Evolutionary conservation across 2,888 invertebrate genomes (phyloP).

Genomic region (Aplocera efformata): DNA sequence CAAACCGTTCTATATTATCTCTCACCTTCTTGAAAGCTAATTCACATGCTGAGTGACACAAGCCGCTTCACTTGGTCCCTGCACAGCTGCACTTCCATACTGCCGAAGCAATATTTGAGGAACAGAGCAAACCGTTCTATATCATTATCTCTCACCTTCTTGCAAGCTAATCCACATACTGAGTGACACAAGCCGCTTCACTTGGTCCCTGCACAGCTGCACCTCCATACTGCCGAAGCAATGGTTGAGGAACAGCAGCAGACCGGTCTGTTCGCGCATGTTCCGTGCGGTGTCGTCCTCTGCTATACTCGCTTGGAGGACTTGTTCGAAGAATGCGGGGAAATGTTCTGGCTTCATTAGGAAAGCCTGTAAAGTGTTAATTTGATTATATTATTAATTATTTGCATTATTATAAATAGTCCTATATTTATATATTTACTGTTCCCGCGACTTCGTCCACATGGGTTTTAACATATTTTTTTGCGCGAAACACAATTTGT

Average conservation of each 20-base stretch:
- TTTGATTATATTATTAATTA: too few relatives aligned
- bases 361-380: slow-evolving; percentile 83
- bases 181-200: slow-evolving; percentile 93
- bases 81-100: too few relatives aligned
- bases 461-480: too few relatives aligned
- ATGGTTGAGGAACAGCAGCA: slow-evolving; percentile 96
- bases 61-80: too few relatives aligned
- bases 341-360: slow-evolving; percentile 88
- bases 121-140: too few relatives aligned
- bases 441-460: too few relatives aligned
- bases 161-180: slow-evolving; percentile 96
- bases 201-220: slow-evolving; percentile 94
- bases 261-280: slow-evolving; percentile 89
- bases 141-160: slow-evolving; percentile 74
- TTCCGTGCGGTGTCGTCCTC: slow-evolving; percentile 67
- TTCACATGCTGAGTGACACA: slow-evolving; percentile 97
- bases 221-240: slow-evolving; percentile 99
- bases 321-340: slow-evolving; percentile 90
- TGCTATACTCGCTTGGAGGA: slow-evolving; percentile 86
- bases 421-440: too few relatives aligned
- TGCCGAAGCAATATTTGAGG: too few relatives aligned
- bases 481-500: too few relatives aligned
- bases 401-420: too few relatives aligned
- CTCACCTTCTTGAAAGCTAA: slow-evolving; percentile 88
- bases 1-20: too few relatives aligned